phyloP scores from a whole-genome alignment of 2,888 invertebrate genomes.

The Mylabris sibirica region DNA sequence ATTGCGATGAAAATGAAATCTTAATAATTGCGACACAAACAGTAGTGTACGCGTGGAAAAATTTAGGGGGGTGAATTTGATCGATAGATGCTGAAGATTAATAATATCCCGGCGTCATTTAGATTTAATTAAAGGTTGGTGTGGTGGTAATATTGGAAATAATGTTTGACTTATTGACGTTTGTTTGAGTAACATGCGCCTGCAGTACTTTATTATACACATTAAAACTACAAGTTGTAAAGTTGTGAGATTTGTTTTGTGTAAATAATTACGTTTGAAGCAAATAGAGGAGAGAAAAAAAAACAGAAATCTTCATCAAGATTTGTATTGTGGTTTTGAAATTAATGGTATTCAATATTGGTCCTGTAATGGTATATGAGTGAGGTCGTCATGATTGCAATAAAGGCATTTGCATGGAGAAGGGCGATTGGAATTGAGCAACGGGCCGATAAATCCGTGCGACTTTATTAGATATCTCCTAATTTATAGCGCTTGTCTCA shows the following conservation, averaged over 20 bases:
- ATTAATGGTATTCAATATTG: slow-evolving; percentile 3
- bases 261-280: not conserved
- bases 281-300: not conserved
- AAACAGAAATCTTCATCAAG: not conserved
- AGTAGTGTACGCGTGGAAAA: slow-evolving; percentile 4
- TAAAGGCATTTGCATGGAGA: slow-evolving; percentile 56
- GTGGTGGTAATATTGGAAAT: not conserved
- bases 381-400: slow-evolving; percentile 34
- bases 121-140: slow-evolving; percentile 9
- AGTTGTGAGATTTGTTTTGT: not conserved
- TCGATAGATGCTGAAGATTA: not conserved
- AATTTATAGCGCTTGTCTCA: slow-evolving; percentile 61
- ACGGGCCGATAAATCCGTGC: slow-evolving; percentile 61
- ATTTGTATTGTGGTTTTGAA: not conserved
- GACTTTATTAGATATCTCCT: slow-evolving; percentile 63
- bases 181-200: slow-evolving; percentile 11
- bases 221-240: not conserved
- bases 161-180: slow-evolving; percentile 9
- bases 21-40: slow-evolving; percentile 59
- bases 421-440: slow-evolving; percentile 58
- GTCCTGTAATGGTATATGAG: slow-evolving; percentile 20
- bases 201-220: not conserved
- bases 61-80: not conserved
- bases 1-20: slow-evolving; percentile 58
- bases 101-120: not conserved